A percentile compares a stretch with the other conserved stretches of the same genome.
Evolutionary conservation across 2,888 invertebrate species (phyloP).

Genomic region (Drosophila pseudotakahashii): DNA sequence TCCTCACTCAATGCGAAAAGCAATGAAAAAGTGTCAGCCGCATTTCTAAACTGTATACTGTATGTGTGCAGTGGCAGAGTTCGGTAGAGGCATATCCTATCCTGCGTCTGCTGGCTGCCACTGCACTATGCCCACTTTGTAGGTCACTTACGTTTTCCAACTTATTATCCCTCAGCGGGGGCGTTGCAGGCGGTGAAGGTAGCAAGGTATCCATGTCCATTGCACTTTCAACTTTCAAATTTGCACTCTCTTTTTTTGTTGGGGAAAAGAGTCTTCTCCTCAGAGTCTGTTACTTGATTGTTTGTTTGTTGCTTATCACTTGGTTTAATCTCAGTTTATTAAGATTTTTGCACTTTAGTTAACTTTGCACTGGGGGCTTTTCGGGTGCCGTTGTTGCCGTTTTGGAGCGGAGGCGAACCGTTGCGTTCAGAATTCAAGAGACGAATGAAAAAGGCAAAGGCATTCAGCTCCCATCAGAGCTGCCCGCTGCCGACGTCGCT

Average conservation of each 20-base stretch:
- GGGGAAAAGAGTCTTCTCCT: slow-evolving; percentile 5
- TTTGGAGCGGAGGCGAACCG: slow-evolving; percentile 72
- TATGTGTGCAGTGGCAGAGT: too few relatives aligned
- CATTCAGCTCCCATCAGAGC: slow-evolving; percentile 72
- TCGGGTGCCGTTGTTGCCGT: slow-evolving; percentile 24
- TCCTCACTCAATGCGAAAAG: slow-evolving; percentile 19
- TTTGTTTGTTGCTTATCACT: slow-evolving; percentile 50
- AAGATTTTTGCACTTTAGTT: slow-evolving; percentile 36
- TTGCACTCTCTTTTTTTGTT: slow-evolving; percentile 32
- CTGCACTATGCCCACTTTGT: slow-evolving; percentile 22
- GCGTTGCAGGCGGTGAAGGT: slow-evolving; percentile 90
- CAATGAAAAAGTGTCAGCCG: neutral
- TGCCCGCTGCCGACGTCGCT: slow-evolving; percentile 42
- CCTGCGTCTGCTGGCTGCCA: too few relatives aligned
- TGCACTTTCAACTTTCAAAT: slow-evolving; percentile 56
- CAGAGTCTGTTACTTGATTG: slow-evolving; percentile 14
- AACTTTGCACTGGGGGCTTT: slow-evolving; percentile 46
- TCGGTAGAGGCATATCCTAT: too few relatives aligned
- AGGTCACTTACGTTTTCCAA: slow-evolving; percentile 82
- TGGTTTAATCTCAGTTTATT: slow-evolving; percentile 42
- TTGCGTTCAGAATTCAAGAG: slow-evolving; percentile 83
- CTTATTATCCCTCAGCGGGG: slow-evolving; percentile 86
- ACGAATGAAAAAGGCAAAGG: slow-evolving; percentile 83
- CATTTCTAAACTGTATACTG: too few relatives aligned
- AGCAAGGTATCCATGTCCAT: slow-evolving; percentile 83